Evolutionary conservation across 2,113 vertebrate genomes (phyloP).

Genomic region (Nestor notabilis): DNA sequence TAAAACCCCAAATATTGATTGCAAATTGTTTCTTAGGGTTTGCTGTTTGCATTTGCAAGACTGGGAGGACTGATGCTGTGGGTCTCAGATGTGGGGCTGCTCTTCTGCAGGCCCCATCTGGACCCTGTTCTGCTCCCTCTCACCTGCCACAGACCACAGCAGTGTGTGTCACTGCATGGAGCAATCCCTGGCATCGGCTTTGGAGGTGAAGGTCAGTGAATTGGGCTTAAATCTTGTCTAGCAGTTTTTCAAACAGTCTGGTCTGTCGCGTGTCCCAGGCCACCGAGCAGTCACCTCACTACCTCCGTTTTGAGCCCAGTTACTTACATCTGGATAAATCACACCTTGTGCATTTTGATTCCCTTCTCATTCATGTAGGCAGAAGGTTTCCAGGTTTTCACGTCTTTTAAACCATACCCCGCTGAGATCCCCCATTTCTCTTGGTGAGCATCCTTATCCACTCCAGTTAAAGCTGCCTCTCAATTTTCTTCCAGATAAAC

Average conservation of each 20-base stretch:
- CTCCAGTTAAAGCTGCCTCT: neutral
- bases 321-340: neutral
- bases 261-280: fast-evolving
- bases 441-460: neutral
- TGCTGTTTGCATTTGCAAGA: neutral
- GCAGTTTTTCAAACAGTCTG: neutral
- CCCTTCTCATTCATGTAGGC: neutral
- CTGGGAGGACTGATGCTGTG: neutral
- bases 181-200: fast-evolving
- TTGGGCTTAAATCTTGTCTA: neutral
- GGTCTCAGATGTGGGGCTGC: neutral
- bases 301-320: fast-evolving
- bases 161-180: fast-evolving
- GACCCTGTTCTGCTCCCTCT: fast-evolving
- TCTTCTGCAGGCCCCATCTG: neutral
- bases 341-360: fast-evolving
- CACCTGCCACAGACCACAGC: fast-evolving
- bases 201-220: neutral
- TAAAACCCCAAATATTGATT: neutral
- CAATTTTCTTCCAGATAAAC: neutral
- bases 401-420: neutral
- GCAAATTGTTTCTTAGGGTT: neutral
- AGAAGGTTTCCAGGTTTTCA: neutral
- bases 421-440: neutral
- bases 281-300: neutral